Evolutionary conservation across 2,888 invertebrate species (phyloP), one percentile per base, ranked within the genome.

Genomic region (Tachina lurida): DNA sequence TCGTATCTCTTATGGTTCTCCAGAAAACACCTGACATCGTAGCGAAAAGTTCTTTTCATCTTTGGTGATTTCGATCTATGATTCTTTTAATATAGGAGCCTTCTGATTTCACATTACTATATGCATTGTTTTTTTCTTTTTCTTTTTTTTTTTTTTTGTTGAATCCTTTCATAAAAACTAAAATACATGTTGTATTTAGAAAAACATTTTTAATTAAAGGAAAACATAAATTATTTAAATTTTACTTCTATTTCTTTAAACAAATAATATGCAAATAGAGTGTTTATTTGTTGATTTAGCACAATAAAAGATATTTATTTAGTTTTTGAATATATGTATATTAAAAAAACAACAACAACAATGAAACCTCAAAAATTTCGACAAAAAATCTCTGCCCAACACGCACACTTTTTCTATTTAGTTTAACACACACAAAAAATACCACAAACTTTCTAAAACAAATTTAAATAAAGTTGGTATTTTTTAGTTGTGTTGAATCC

Each of bases 181-280:
- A 41, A 17, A 10, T 54, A 49, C 19, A 60, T 39, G 22, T 68
- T 68, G 41, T 22, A 52, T 31, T 31, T 31, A 31, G 31, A 41
- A 62, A 65, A 65, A 41, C 41, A 52, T 79, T 58, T 31, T 58
- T 62, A 79, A 71, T 79, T 71, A 63, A 71, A 79, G 71, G 47
- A 71, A 71, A n/a, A 79, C 62, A 71, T 63, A 71, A 71, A 31
- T 31, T 31, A 31, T 47, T 71, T 43, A 45, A 39, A 31, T 10
- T 19, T 45, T 58, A 15, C 41, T 74, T 41, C 0, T 54, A 7
- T 54, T 22, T 45, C 17, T 45, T 19, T 17, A 9, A 45, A 54
- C 15, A 63, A 17, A 19, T 17, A 19, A 52, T 54, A 10, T 45
- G 45, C 15, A 63, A 17, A 19, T 17, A 19, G 39, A 45, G 13